A percentile compares a stretch with the other conserved stretches of the same genome.
Evolutionary conservation across 1,140 invertebrate species (phyloP).

Genomic region (Aphaenogaster ashmeadi): DNA sequence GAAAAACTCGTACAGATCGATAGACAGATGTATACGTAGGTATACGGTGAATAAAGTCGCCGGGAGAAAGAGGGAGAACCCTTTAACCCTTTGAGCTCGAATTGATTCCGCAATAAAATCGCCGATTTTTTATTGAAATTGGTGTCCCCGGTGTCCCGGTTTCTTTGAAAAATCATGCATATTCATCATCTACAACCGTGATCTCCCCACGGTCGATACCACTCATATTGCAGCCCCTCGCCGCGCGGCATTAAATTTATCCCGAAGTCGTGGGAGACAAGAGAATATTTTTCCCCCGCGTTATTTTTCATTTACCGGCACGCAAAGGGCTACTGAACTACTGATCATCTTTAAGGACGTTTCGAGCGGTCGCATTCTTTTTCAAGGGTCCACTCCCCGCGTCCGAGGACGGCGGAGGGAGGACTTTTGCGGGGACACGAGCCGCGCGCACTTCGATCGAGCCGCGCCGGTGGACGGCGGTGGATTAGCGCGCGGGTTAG

Average conservation of each 20-base stretch:
- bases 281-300: not conserved
- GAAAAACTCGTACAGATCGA: not conserved
- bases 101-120: not conserved
- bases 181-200: not conserved
- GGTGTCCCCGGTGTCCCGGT: not conserved
- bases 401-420: not conserved
- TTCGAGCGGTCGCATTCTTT: not conserved
- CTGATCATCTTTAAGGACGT: not conserved
- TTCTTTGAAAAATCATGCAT: constrained; percentile 25
- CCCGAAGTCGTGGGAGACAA: not conserved
- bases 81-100: not conserved
- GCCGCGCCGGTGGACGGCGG: not conserved
- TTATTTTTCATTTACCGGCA: not conserved
- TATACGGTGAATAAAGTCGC: not conserved
- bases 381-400: not conserved
- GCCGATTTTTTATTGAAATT: constrained; percentile 9
- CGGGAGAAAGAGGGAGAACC: no score
- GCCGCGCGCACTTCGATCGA: not conserved
- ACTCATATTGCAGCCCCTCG: not conserved
- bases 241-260: constrained; percentile 7
- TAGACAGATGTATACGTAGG: not conserved
- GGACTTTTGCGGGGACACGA: not conserved
- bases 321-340: not conserved
- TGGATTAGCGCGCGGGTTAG: constrained; percentile 21
- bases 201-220: not conserved